Evolutionary conservation across 23 tunicate genomes (phyloP).

Genomic region (Halocynthia aurantium): DNA sequence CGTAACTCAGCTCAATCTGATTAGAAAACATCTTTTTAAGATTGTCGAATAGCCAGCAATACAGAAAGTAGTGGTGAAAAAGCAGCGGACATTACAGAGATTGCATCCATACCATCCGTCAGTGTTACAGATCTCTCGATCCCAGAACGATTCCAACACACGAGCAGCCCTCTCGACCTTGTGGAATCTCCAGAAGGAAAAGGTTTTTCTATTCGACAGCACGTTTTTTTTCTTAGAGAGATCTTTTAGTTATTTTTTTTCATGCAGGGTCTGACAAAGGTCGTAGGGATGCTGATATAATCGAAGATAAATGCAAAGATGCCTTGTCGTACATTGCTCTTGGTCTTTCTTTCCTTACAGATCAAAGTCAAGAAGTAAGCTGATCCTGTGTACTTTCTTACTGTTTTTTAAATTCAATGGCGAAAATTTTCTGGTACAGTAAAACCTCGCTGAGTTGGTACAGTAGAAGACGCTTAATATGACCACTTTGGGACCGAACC

Average conservation of each 20-base stretch:
- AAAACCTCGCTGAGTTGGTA: too few species aligned
- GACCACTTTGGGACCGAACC: too few species aligned
- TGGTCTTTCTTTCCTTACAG: background rate
- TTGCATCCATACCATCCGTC: constrained; percentile 47
- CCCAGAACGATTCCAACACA: constrained; percentile 32
- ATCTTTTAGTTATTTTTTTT: background rate
- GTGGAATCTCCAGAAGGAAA: background rate
- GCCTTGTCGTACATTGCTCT: constrained; percentile 6
- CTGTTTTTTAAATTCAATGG: too few species aligned
- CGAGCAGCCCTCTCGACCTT: background rate
- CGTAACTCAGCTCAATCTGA: too few species aligned
- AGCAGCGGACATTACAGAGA: constrained; percentile 11
- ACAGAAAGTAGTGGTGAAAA: too few species aligned
- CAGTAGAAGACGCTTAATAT: too few species aligned
- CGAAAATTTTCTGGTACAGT: too few species aligned
- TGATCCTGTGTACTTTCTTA: too few species aligned
- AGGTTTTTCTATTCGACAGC: background rate
- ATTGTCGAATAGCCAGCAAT: too few species aligned
- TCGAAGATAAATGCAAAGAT: background rate
- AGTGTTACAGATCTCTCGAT: constrained; percentile 37
- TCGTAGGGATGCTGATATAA: background rate
- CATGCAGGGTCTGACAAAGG: constrained; percentile 19
- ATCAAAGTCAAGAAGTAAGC: too few species aligned
- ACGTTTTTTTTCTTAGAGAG: too few species aligned
- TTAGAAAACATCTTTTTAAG: too few species aligned